A percentile compares a stretch with the other conserved stretches of the same genome.
phyloP scores from a whole-genome alignment of 2,113 vertebrate genomes.

The Dolichallabes microphthalmus region DNA sequence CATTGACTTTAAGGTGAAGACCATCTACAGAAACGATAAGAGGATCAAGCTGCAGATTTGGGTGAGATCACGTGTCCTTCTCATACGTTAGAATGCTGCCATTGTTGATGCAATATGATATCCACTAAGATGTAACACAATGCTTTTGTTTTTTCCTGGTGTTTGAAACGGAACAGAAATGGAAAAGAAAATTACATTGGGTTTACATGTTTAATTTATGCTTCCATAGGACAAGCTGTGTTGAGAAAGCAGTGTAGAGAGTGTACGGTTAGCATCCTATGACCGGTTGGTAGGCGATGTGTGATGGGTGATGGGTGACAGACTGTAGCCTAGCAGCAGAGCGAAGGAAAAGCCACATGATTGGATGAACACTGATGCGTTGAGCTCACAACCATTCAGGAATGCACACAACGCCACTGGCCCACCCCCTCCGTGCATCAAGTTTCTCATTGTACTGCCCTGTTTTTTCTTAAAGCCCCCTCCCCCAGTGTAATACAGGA shows the following conservation, averaged over 20 bases:
- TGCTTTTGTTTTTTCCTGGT: neutral
- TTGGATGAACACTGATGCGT: neutral
- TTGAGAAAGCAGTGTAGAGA: neutral
- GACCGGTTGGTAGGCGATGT: neutral
- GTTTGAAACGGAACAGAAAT: neutral
- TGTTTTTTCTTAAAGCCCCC: slow-evolving; percentile 31
- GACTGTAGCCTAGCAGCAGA: neutral
- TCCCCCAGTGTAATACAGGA: slow-evolving; percentile 19
- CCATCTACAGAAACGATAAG: slow-evolving; percentile 97
- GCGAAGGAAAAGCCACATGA: neutral
- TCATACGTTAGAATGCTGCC: neutral
- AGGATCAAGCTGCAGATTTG: slow-evolving; percentile 97
- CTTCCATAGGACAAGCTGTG: neutral
- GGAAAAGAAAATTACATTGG: neutral
- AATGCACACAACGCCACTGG: slow-evolving; percentile 47
- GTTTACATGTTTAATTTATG: neutral
- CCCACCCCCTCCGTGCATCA: slow-evolving; percentile 61
- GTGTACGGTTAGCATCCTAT: neutral
- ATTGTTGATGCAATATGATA: slow-evolving; percentile 8
- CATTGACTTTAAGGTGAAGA: slow-evolving; percentile 99
- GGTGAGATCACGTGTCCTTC: slow-evolving; percentile 74
- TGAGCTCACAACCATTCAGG: slow-evolving; percentile 58
- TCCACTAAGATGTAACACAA: neutral
- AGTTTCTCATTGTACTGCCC: slow-evolving; percentile 38
- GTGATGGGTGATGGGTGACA: slow-evolving; percentile 1